These are phyloP conservation scores for Cololabis saira DNA, from an alignment of 2,113 vertebrate species.

Conservation along the genomic window DNA sequence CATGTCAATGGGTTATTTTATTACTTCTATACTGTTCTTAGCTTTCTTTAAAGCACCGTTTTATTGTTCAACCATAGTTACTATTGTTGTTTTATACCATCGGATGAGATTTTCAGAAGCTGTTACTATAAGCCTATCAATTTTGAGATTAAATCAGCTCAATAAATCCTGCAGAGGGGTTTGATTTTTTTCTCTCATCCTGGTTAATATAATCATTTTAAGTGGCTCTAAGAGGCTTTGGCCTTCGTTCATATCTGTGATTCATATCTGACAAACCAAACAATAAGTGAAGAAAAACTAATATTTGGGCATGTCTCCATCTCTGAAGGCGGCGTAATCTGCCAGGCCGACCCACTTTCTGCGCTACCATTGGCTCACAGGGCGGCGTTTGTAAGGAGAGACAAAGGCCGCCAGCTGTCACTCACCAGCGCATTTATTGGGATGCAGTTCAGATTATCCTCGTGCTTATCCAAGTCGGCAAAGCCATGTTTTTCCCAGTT, in stretches of 20 bases:
- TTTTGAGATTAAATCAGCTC: constrained; percentile 23
- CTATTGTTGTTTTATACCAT: background rate
- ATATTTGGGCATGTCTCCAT: constrained; percentile 16
- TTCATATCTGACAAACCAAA: constrained; percentile 41
- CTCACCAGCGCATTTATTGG: constrained; percentile 36
- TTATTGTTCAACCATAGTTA: background rate
- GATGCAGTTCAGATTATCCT: constrained; percentile 39
- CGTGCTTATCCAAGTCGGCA: constrained; percentile 10
- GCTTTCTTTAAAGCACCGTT: too few relatives aligned
- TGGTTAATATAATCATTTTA: constrained; percentile 56
- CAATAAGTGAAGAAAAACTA: constrained; percentile 27
- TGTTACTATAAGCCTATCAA: background rate
- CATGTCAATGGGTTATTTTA: too few relatives aligned
- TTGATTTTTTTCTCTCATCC: constrained; percentile 32
- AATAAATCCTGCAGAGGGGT: constrained; percentile 41
- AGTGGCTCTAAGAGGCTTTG: constrained; percentile 59
- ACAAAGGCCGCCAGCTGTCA: constrained; percentile 61
- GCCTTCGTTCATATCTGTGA: background rate
- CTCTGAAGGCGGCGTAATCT: constrained; percentile 32
- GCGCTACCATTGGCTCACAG: constrained; percentile 34
- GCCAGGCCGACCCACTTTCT: constrained; percentile 52
- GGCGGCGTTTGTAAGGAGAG: constrained; percentile 23
- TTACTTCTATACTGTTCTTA: too few relatives aligned
- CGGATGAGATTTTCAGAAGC: background rate
- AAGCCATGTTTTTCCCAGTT: background rate